phyloP scores from a whole-genome alignment of 2,113 vertebrate species.

The Oceanites oceanicus region DNA sequence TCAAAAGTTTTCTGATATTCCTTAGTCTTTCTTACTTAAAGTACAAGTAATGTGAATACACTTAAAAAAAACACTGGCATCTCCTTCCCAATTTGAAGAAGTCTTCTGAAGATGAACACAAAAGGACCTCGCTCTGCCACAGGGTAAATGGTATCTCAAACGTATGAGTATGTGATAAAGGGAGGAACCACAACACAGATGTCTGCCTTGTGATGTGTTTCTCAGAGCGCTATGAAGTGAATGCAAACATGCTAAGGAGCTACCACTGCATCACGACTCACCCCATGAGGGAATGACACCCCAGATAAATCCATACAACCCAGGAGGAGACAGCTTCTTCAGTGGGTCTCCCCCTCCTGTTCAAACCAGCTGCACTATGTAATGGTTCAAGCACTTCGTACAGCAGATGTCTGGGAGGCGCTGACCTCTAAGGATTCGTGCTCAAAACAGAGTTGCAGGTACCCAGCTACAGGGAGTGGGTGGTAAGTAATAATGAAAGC shows the following conservation, averaged over 20 bases:
- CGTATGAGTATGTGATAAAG: rapidly evolving
- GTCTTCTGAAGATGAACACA: not conserved
- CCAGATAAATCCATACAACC: not conserved
- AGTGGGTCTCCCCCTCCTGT: not conserved
- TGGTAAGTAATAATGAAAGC: rapidly evolving
- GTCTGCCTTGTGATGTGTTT: not conserved
- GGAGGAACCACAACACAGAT: not conserved
- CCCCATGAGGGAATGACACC: not conserved
- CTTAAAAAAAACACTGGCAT: too few species aligned
- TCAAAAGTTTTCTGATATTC: not conserved
- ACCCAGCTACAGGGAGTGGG: not conserved
- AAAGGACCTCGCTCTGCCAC: not conserved
- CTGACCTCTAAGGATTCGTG: too few species aligned
- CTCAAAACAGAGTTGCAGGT: too few species aligned
- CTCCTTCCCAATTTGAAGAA: not conserved
- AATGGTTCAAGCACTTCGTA: not conserved
- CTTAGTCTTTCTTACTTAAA: not conserved
- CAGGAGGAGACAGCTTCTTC: not conserved
- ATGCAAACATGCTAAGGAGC: rapidly evolving
- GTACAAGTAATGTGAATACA: not conserved
- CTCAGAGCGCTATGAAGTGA: not conserved
- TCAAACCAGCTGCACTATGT: not conserved
- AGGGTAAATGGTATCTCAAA: not conserved
- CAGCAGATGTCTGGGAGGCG: not conserved
- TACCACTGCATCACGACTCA: not conserved